Evolutionary conservation across 2,113 vertebrate genomes (phyloP), one percentile per base, ranked within the genome.

Genomic region (Hippopotamus amphibius): DNA sequence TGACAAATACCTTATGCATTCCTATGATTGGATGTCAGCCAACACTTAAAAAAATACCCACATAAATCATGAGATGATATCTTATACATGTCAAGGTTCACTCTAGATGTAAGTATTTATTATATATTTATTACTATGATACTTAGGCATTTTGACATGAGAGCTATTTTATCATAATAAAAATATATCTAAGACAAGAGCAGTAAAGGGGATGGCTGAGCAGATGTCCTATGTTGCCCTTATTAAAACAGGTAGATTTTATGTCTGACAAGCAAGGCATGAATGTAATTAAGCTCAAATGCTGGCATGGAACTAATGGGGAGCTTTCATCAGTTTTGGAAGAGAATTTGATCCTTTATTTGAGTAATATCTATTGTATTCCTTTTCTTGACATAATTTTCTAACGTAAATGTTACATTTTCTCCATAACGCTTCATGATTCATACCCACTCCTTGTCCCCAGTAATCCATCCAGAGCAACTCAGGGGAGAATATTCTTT

Each of bases 151-250:
- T 97, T 96, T 97, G 97, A 97, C 96, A 88, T 71, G 90, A 95
- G 89, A 82, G 71, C 80, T 97, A 93, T 97, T 97, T 98, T 97
- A 97, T 97, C 95, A 97, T 97, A 97, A 97, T 98, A 96, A 98
- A 97, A 97, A 97, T 96, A 85, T 88, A 95, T 97, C 87, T 95
- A 94, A 87, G 92, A 97, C 83, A 87, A 84, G 59, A 90, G 41
- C 17, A 81, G 89, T 63, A 53, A 95, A 93, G 24, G 72, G 76
- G 89, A 95, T 95, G 74, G 80, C 69, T 93, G 55, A 88, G 87
- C 97, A 98, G 93, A 98, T 97, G 96, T 95, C 93, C 84, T 53
- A 50, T 37, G 4, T 61, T 97, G 72, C 57, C 59, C 80, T 95
- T 96, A 81, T 84, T 98, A 89, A 97, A 87, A 95, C 80, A 97